Conservation (phyloP, 1,140 invertebrate genomes). For the Leptinotarsa undecemlineata region DNA sequence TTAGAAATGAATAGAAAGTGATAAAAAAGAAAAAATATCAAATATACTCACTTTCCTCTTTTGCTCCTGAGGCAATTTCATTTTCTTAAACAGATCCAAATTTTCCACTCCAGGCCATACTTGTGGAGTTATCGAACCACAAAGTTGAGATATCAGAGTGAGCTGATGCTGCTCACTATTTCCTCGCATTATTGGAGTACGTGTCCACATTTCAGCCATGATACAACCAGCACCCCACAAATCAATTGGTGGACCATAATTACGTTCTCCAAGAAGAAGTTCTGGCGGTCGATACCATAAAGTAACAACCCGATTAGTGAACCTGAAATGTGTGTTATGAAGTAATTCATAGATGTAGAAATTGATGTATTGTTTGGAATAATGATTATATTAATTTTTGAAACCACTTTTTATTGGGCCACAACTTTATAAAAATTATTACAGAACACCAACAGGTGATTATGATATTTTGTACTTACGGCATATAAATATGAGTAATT, state of each 20-base stretch:
- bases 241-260: slow-evolving; percentile 96
- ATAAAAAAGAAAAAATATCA: background rate
- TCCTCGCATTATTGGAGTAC: slow-evolving; percentile 87
- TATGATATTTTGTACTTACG: too few relatives aligned
- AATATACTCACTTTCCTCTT: slow-evolving; percentile 74
- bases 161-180: slow-evolving; percentile 96
- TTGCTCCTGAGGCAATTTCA: slow-evolving; percentile 89
- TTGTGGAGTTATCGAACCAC: slow-evolving; percentile 92
- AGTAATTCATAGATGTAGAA: background rate
- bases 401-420: too few relatives aligned
- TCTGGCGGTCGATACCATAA: slow-evolving; percentile 98
- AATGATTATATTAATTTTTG: too few relatives aligned
- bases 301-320: slow-evolving; percentile 97
- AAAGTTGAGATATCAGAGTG: slow-evolving; percentile 92
- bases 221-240: slow-evolving; percentile 95
- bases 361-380: too few relatives aligned
- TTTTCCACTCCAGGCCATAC: slow-evolving; percentile 95
- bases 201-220: slow-evolving; percentile 71
- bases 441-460: too few relatives aligned
- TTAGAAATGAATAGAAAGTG: too few relatives aligned
- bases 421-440: too few relatives aligned
- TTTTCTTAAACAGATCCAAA: slow-evolving; percentile 88
- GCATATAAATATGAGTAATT: too few relatives aligned
- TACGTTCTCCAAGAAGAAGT: slow-evolving; percentile 82
- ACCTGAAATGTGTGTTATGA: slow-evolving; percentile 57